Percentiles rank a stretch among this genome's conserved stretches.
phyloP scores from a whole-genome alignment of 1,140 invertebrate genomes.

The Thalassaphorura encarpata region DNA sequence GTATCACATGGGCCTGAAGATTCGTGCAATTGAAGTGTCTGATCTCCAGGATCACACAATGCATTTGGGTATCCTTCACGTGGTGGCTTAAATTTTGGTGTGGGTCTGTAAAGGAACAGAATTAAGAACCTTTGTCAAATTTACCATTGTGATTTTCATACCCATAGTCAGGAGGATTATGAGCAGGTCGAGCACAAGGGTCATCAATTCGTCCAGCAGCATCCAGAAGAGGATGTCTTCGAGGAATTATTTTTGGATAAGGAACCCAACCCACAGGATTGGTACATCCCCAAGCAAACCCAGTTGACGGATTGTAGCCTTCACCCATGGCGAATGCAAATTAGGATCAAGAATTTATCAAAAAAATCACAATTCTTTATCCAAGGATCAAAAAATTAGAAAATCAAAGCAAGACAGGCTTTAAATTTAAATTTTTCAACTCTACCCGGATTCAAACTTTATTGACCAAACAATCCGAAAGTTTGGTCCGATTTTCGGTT shows the following conservation, averaged over 20 bases:
- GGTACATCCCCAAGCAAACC: conserved; percentile 7
- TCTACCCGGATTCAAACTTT: too few relatives aligned
- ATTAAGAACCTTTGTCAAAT: neutral
- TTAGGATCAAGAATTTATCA: neutral
- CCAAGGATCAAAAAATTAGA: too few relatives aligned
- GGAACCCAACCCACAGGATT: conserved; percentile 11
- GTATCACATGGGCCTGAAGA: too few relatives aligned
- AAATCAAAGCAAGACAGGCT: too few relatives aligned
- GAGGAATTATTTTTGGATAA: conserved; percentile 21
- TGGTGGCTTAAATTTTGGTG: conserved; percentile 23
- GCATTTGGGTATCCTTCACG: conserved; percentile 29
- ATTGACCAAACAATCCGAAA: too few relatives aligned
- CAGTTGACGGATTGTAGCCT: conserved; percentile 6
- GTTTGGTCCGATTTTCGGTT: too few relatives aligned
- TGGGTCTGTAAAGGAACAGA: conserved; percentile 9
- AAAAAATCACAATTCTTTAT: neutral
- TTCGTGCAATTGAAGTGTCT: neutral
- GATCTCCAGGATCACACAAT: too few relatives aligned
- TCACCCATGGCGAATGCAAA: neutral
- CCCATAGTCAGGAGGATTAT: conserved; percentile 19
- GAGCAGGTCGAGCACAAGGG: conserved; percentile 25
- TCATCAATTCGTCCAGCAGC: conserved; percentile 27
- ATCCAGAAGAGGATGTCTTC: conserved; percentile 25
- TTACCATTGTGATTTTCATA: conserved; percentile 1
- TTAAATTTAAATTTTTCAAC: too few relatives aligned